These are phyloP conservation scores for Epizoanthus rinbou DNA, from an alignment of 92 coral and sea anemone genomes.

Conservation along the genomic window DNA sequence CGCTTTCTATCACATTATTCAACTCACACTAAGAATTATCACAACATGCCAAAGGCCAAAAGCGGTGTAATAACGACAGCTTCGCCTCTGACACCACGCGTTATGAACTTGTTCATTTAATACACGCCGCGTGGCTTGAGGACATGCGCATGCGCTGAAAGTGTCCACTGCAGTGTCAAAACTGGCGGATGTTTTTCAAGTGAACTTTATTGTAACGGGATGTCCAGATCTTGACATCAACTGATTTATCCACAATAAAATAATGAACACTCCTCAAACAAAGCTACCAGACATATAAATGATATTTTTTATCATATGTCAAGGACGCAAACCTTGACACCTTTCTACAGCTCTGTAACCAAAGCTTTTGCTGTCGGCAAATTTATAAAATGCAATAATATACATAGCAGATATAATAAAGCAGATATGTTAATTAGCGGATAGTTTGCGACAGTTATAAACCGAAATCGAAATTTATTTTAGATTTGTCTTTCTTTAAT, in stretches of 20 bases:
- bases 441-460: too few species aligned
- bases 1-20: neutral
- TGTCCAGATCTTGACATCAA: neutral
- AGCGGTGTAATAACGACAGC: constrained; percentile 1
- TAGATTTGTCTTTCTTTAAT: too few species aligned
- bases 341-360: too few species aligned
- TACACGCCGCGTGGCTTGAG: constrained; percentile 9
- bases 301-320: too few species aligned
- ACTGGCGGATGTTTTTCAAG: constrained; percentile 31
- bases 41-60: constrained; percentile 38
- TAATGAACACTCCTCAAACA: constrained; percentile 25
- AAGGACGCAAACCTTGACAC: too few species aligned
- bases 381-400: too few species aligned
- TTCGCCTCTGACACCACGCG: constrained; percentile 1
- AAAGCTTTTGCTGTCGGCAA: too few species aligned
- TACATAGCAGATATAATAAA: too few species aligned
- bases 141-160: constrained; percentile 14
- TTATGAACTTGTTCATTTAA: constrained; percentile 17
- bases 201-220: constrained; percentile 21
- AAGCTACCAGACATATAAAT: neutral
- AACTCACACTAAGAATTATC: constrained; percentile 1
- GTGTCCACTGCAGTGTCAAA: neutral
- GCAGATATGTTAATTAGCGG: too few species aligned
- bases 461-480: too few species aligned
- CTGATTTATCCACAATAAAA: constrained; percentile 5